These are phyloP conservation scores for Buathra laborator DNA, from an alignment of 2,888 invertebrate genomes.

Conservation along the genomic window DNA sequence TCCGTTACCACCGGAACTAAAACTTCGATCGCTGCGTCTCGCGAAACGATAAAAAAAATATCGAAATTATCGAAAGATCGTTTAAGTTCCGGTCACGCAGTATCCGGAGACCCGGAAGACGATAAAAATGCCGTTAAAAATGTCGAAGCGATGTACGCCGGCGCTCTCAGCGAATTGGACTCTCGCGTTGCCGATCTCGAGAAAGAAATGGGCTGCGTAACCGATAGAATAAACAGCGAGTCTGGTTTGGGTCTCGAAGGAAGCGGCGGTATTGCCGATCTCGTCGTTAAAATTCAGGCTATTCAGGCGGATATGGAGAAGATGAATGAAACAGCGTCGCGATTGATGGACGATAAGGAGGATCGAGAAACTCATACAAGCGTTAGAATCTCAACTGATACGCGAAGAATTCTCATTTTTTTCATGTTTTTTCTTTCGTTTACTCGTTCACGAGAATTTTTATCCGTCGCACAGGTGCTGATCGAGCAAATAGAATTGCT, in stretches of 20 bases:
- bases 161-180: slow-evolving; percentile 57
- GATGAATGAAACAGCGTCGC: slow-evolving; percentile 82
- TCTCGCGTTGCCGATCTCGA: slow-evolving; percentile 72
- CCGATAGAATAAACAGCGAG: slow-evolving; percentile 52
- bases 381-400: slow-evolving; percentile 79
- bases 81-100: neutral
- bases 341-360: slow-evolving; percentile 87
- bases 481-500: slow-evolving; percentile 89
- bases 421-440: neutral
- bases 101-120: slow-evolving; percentile 7
- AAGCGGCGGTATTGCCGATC: slow-evolving; percentile 77
- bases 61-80: slow-evolving; percentile 35
- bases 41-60: slow-evolving; percentile 3
- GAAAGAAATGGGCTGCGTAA: slow-evolving; percentile 80
- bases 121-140: slow-evolving; percentile 22
- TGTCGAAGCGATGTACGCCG: slow-evolving; percentile 34
- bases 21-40: slow-evolving; percentile 19
- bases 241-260: slow-evolving; percentile 29
- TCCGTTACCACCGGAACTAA: slow-evolving; percentile 19
- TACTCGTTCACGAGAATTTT: neutral
- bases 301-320: slow-evolving; percentile 85
- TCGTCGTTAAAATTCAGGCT: slow-evolving; percentile 82
- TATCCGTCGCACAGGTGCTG: slow-evolving; percentile 85
- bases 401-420: neutral
- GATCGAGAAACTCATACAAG: slow-evolving; percentile 86